Base-by-base conservation (phyloP, 2,113 vertebrate genomes). In the Boulengeromyrus knoepffleri region DNA sequence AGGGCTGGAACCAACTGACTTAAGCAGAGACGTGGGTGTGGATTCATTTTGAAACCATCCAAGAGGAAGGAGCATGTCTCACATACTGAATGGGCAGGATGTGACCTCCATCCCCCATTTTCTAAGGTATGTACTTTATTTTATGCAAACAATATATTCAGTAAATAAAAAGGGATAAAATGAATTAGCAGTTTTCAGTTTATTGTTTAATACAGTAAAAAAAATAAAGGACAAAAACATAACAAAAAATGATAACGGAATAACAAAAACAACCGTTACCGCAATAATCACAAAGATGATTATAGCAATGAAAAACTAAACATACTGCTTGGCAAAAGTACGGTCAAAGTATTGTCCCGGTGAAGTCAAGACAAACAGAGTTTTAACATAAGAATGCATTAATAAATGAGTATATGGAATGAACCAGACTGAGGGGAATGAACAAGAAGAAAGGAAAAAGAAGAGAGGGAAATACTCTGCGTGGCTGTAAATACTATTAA, bases 1-100 rank as follows among this genome's bases (percentile, higher is more conserved):
- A 92, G 92, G 92, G 92, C 95, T 96, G 96, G 90, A 88, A 36
- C 90, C 89, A 9, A 88, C 94, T 93, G 96, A 96, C 96, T 95
- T 93, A 92, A 93, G 88, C 0, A 89, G 56, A 66, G 85, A 87
- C 83, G 87, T 12, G 89, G 89, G 77, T 42, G 90, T 85, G 27
- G 42, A 87, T 88, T 91, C 87, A 45, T 58, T 49, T 77, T 80
- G 27, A 86, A 80, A 90, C 31, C 77, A 7, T 39, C 89, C 91
- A 7, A 19, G 70, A 53, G 62, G 56, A 87, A 92, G 87, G 86
- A 91, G 91, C 91, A 93, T 21, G 88, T 93, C 91, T 88, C 1
- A 66, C 13, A 2, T 21, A 80, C 15, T 24, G 8, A 21, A 45
- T 13, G 0, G 8, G 8, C 45, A 47, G 39, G 83, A 80, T 42